phyloP scores from a whole-genome alignment of 2,888 invertebrate species.

The Congeria kusceri region DNA sequence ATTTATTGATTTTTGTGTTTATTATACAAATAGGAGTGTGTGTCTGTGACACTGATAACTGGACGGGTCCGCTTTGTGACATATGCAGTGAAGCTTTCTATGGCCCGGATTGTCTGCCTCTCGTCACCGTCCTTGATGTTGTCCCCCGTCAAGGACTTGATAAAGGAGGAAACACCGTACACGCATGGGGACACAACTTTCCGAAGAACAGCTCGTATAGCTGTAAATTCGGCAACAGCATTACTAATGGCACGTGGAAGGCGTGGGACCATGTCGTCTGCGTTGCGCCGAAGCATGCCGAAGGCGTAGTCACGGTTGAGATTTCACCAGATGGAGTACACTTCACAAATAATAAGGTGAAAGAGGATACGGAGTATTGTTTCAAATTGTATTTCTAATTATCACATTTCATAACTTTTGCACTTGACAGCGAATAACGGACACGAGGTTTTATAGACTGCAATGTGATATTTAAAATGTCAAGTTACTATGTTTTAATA shows the following conservation, averaged over 20 bases:
- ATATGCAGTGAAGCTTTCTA: conserved; percentile 64
- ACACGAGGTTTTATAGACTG: neutral
- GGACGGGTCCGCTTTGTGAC: conserved; percentile 65
- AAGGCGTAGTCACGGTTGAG: conserved; percentile 42
- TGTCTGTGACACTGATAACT: conserved; percentile 56
- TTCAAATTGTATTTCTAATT: too few species aligned
- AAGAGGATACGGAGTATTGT: too few species aligned
- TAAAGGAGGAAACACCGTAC: conserved; percentile 47
- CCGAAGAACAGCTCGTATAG: conserved; percentile 52
- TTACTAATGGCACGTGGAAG: conserved; percentile 52
- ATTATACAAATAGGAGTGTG: conserved; percentile 56
- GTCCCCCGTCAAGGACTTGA: conserved; percentile 59
- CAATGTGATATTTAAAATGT: neutral
- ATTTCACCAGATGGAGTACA: conserved; percentile 40
- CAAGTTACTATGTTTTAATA: neutral
- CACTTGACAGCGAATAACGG: too few species aligned
- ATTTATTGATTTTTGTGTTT: neutral
- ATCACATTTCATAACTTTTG: too few species aligned
- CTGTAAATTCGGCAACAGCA: conserved; percentile 53
- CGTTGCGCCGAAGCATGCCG: conserved; percentile 26
- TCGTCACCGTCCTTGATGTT: conserved; percentile 46
- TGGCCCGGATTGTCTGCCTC: conserved; percentile 65
- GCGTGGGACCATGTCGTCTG: conserved; percentile 48
- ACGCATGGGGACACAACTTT: conserved; percentile 66
- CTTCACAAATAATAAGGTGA: conserved; percentile 55